phyloP scores from a whole-genome alignment of 2,888 invertebrate genomes.

The Tanytarsus gracilentus region DNA sequence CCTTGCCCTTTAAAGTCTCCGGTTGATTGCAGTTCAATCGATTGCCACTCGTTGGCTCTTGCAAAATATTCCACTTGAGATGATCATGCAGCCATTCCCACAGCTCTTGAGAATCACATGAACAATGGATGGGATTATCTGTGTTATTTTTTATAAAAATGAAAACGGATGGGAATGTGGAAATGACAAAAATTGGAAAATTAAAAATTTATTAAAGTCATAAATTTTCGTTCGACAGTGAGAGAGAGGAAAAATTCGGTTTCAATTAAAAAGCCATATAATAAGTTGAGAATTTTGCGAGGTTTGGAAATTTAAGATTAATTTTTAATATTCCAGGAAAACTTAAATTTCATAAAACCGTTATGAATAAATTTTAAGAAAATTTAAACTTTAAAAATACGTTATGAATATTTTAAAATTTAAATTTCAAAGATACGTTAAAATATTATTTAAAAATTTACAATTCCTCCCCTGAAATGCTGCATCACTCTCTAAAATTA shows the following conservation, averaged over 20 bases:
- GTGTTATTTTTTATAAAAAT: slow-evolving; percentile 32
- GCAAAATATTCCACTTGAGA: slow-evolving; percentile 50
- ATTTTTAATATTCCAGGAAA: too few relatives aligned
- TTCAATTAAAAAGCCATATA: slow-evolving; percentile 12
- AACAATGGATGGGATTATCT: slow-evolving; percentile 86
- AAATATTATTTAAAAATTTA: background rate
- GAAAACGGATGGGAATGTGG: background rate
- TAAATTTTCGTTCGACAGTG: background rate
- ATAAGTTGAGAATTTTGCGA: too few relatives aligned
- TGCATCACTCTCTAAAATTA: too few relatives aligned
- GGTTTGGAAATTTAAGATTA: too few relatives aligned
- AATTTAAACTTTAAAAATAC: too few relatives aligned
- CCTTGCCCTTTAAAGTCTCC: slow-evolving; percentile 62
- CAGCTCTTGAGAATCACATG: slow-evolving; percentile 80
- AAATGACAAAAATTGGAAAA: background rate
- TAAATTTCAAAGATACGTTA: background rate
- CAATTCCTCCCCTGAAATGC: background rate
- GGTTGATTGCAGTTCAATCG: slow-evolving; percentile 75
- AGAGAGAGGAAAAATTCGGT: slow-evolving; percentile 11
- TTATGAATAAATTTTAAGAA: too few relatives aligned
- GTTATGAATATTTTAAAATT: too few relatives aligned
- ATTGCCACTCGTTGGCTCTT: slow-evolving; percentile 45
- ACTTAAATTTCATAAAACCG: too few relatives aligned
- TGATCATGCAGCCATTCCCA: slow-evolving; percentile 91
- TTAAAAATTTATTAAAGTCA: background rate